Percentiles rank a stretch among this genome's conserved stretches.
These are phyloP conservation scores for Clarias fuscus DNA, from an alignment of 2,797 vertebrate species.

Conservation along the genomic window DNA sequence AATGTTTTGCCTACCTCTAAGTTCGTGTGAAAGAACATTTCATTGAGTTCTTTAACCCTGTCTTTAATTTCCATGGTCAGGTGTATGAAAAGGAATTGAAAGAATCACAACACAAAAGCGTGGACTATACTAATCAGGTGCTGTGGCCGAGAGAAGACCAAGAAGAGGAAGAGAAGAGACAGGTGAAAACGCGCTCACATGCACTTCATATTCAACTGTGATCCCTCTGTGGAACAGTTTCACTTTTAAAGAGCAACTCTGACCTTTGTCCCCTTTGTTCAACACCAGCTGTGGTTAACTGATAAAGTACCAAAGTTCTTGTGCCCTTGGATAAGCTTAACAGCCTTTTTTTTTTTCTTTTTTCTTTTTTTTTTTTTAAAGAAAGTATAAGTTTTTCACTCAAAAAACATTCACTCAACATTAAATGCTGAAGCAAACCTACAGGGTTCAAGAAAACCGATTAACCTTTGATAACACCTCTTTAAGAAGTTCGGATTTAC, in stretches of 20 bases:
- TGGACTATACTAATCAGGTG: constrained; percentile 51
- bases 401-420: neutral
- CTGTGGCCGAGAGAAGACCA: constrained; percentile 77
- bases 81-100: constrained; percentile 35
- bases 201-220: neutral
- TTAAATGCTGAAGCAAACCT: neutral
- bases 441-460: neutral
- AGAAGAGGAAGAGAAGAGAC: constrained; percentile 81
- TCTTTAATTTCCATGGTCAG: constrained; percentile 60
- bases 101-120: constrained; percentile 38
- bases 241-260: neutral
- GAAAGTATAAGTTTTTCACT: too few species aligned
- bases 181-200: constrained; percentile 66
- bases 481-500: neutral
- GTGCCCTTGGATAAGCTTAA: neutral
- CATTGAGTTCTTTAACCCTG: neutral
- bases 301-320: neutral
- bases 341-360: neutral
- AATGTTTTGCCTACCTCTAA: neutral
- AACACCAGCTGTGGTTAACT: neutral
- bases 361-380: too few species aligned
- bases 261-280: neutral
- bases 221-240: neutral
- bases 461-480: neutral
- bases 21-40: neutral